A percentile compares a stretch with the other conserved stretches of the same genome.
phyloP scores from a whole-genome alignment of 2,888 invertebrate genomes.

The Lithophane ornitopus region DNA sequence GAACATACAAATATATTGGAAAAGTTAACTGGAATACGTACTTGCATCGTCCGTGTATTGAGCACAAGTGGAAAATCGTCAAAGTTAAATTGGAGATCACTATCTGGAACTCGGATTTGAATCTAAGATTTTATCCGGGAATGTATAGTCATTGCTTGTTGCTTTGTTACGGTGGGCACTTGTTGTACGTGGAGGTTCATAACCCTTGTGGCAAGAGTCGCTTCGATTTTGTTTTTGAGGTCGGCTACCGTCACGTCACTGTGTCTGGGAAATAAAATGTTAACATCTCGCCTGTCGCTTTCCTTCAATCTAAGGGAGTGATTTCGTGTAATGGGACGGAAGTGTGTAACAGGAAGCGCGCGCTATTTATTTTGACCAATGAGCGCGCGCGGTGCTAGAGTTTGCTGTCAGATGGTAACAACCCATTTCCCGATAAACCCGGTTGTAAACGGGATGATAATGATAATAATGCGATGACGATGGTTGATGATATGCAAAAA shows the following conservation, averaged over 20 bases:
- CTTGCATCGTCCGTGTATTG: constrained; percentile 68
- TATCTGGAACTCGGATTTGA: constrained; percentile 72
- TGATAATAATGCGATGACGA: too few species aligned
- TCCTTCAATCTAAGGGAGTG: too few species aligned
- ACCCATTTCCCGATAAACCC: too few species aligned
- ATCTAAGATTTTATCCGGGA: constrained; percentile 66
- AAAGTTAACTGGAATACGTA: constrained; percentile 72
- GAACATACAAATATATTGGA: constrained; percentile 76
- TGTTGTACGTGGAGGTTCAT: constrained; percentile 22
- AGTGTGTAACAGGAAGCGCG: too few species aligned
- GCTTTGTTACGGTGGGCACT: constrained; percentile 27
- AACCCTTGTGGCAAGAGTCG: background rate
- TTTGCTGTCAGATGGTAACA: too few species aligned
- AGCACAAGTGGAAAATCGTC: constrained; percentile 73
- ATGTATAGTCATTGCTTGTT: constrained; percentile 36
- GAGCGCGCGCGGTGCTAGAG: too few species aligned
- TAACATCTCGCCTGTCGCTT: too few species aligned
- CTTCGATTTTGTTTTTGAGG: constrained; percentile 2
- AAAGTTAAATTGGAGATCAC: constrained; percentile 85
- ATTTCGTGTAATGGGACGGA: too few species aligned
- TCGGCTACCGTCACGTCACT: background rate
- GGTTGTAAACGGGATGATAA: too few species aligned
- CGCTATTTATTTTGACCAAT: too few species aligned
- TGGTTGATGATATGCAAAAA: too few species aligned
- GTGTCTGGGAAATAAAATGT: too few species aligned